phyloP scores from a whole-genome alignment of 2,797 vertebrate genomes.

The Lagodon rhomboides region DNA sequence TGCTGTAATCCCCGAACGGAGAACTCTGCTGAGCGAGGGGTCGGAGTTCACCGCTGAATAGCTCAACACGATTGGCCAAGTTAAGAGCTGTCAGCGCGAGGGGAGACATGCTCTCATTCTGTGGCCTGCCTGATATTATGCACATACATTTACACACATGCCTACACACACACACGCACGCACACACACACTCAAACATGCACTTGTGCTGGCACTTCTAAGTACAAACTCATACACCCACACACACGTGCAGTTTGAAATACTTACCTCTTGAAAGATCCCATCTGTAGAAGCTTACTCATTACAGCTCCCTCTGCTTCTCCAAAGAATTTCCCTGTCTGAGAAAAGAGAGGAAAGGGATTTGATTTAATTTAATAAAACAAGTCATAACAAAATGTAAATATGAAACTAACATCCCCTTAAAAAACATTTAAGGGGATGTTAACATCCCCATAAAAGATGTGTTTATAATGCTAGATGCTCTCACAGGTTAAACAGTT shows the following conservation, averaged over 20 bases:
- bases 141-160: conserved; percentile 52
- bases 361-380: conserved; percentile 20
- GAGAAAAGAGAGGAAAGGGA: conserved; percentile 47
- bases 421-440: no score
- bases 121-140: conserved; percentile 54
- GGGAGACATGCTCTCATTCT: conserved; percentile 74
- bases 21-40: conserved; percentile 70
- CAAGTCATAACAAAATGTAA: conserved; percentile 16
- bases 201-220: conserved; percentile 9
- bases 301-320: conserved; percentile 97
- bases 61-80: conserved; percentile 72
- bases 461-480: not conserved
- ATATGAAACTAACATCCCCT: not conserved
- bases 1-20: conserved; percentile 80
- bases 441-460: no score
- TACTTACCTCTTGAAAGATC: conserved; percentile 96
- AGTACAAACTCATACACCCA: conserved; percentile 12
- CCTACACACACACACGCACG: conserved; percentile 3
- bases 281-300: conserved; percentile 96
- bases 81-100: conserved; percentile 77
- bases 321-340: conserved; percentile 97
- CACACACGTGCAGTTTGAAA: conserved; percentile 43
- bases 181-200: not conserved
- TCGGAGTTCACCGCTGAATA: conserved; percentile 77
- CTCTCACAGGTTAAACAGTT: not conserved